Base-by-base conservation (phyloP, 2,888 invertebrate species). In the Acholoe squamosa region DNA sequence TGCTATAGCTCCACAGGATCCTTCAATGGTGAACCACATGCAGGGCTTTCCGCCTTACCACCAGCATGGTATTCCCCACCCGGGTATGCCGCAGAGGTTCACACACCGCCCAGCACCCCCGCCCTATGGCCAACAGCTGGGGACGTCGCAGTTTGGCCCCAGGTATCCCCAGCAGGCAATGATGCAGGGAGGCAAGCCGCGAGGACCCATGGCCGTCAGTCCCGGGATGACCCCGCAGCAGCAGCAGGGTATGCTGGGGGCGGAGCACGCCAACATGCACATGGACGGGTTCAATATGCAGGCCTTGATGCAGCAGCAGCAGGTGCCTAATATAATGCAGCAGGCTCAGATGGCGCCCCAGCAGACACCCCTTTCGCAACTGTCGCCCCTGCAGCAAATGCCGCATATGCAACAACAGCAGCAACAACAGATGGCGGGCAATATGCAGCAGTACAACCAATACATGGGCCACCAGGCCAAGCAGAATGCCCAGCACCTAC, bases 111-210 rank as follows among this genome's bases (percentile, higher is more conserved):
- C 33, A 0, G 80, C 43, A 3, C 80, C 80, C 22, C 80, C 80
- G 1, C 43, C 80, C 80, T 80, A 80, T 43, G 80, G 80, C 19
- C 80, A 80, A 16, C 80, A 80, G 33, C 22, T 43, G 7, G 43
- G 43, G 34, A 14, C 80, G 14, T 43, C 80, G n/a, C 80, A 80
- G 34, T 43, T 80, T 22, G 33, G n/a, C 80, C 80, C 80, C 43
- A 33, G 80, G 80, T 43, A n/a, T 34, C 80, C 33, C 7, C 80
- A 80, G 43, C 80, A 80, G 80, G 34, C 10, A 16, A 33, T 43
- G 43, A 16, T 43, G 19, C 43, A 7, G 16, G 22, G 34, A 7
- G 43, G 22, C 14, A 31, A 28, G 25, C 33, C 43, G 33, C 80
- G 80, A 71, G 71, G 71, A 80, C 22, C 80, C 22, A 16, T 14